Conservation (phyloP, 2,888 invertebrate genomes). For the Trichacis sp. region DNA sequence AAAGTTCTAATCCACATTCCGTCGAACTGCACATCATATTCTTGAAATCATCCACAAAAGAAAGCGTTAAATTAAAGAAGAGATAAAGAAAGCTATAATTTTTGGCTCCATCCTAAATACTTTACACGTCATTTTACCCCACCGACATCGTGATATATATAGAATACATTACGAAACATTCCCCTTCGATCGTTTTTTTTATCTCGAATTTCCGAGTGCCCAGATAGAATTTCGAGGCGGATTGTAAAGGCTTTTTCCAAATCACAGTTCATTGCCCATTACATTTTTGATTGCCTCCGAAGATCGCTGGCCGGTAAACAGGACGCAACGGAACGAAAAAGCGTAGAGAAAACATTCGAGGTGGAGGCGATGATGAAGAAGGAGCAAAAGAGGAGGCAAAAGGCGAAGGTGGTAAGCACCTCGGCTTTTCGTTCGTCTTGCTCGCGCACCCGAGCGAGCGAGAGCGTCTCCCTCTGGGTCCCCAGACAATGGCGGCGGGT, state of each 20-base stretch:
- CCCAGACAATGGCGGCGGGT: conserved; percentile 64
- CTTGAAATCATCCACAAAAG: too few species aligned
- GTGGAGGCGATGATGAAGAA: conserved; percentile 8
- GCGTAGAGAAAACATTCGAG: conserved; percentile 11
- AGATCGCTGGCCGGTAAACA: conserved; percentile 40
- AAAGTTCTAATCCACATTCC: too few species aligned
- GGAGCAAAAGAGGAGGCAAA: conserved; percentile 23
- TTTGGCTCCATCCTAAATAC: too few species aligned
- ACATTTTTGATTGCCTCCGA: conserved; percentile 30
- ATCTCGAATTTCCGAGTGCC: conserved; percentile 14
- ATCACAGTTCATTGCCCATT: conserved; percentile 12
- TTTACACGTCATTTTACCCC: too few species aligned
- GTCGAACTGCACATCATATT: too few species aligned
- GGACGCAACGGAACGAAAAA: conserved; percentile 25
- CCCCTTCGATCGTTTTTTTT: neutral
- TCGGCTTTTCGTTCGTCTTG: conserved; percentile 13
- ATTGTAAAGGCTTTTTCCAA: conserved; percentile 3
- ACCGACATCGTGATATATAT: too few species aligned
- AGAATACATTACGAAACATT: too few species aligned
- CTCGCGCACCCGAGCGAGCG: conserved; percentile 22
- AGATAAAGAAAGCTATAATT: too few species aligned
- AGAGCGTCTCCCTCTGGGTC: conserved; percentile 23
- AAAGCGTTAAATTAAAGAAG: too few species aligned
- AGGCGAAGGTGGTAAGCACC: conserved; percentile 30
- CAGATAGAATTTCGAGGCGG: neutral